Percentiles rank a stretch among this genome's conserved stretches.
Conservation (phyloP, 2,113 vertebrate species). For the Malurus cyaneus region DNA sequence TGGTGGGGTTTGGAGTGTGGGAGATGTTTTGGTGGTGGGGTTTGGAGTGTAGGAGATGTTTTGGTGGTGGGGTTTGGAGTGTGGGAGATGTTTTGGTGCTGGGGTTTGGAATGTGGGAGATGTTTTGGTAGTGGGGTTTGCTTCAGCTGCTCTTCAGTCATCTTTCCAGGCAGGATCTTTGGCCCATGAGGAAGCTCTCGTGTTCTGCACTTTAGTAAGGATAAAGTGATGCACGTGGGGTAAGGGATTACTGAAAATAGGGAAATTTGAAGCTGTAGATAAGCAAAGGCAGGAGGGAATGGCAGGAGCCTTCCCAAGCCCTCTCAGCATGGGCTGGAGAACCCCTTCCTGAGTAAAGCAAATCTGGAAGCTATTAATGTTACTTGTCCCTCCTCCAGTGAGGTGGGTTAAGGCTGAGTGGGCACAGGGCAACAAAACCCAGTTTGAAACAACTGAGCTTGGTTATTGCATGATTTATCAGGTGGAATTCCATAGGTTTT, state of each 20-base stretch:
- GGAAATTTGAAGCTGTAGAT: neutral
- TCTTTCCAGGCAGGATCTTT: neutral
- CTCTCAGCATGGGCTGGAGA: neutral
- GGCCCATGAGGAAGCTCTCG: neutral
- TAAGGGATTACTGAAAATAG: too few relatives aligned
- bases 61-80: neutral
- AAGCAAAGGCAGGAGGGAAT: neutral
- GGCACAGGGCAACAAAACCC: neutral
- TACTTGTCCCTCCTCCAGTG: neutral
- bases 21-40: neutral
- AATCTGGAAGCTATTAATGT: neutral
- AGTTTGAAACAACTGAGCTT: neutral
- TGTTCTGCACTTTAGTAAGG: neutral
- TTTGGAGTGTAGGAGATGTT: neutral
- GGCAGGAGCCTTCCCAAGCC: neutral
- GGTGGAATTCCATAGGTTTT: neutral
- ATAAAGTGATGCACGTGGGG: neutral
- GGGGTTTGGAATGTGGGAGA: neutral
- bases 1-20: neutral
- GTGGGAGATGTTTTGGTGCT: neutral
- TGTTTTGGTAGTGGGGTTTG: neutral
- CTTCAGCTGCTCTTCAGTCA: neutral
- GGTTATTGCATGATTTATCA: neutral
- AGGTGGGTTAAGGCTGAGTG: neutral
- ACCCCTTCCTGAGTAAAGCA: fast-evolving